Percentiles rank a stretch among this genome's conserved stretches.
phyloP scores from a whole-genome alignment of 1,140 invertebrate species.

The Oryzaephilus surinamensis region DNA sequence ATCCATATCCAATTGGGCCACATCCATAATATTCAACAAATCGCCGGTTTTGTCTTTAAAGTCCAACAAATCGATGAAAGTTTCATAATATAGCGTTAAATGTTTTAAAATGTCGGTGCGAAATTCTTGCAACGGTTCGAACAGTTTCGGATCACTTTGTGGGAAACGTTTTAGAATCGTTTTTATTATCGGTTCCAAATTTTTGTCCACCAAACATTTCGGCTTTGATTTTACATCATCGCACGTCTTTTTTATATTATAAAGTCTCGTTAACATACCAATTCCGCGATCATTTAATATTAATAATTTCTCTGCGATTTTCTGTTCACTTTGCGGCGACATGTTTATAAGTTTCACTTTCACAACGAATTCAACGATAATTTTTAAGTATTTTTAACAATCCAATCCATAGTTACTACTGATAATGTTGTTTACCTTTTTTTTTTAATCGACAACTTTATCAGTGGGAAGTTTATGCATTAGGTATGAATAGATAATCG shows the following conservation, averaged over 20 bases:
- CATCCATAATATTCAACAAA: conserved; percentile 94
- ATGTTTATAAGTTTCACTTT: too few species aligned
- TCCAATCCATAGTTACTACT: too few species aligned
- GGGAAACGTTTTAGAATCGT: conserved; percentile 92
- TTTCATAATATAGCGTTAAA: conserved; percentile 95
- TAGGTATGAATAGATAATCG: too few species aligned
- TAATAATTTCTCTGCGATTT: conserved; percentile 94
- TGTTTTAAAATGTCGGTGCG: conserved; percentile 94
- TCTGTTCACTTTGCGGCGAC: conserved; percentile 74
- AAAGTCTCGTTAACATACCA: conserved; percentile 95
- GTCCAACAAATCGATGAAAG: conserved; percentile 97
- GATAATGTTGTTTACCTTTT: too few species aligned
- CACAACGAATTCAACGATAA: too few species aligned
- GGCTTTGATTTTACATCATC: conserved; percentile 97
- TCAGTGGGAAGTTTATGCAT: too few species aligned
- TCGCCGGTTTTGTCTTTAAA: conserved; percentile 98
- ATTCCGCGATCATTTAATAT: conserved; percentile 95
- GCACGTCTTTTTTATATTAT: conserved; percentile 99
- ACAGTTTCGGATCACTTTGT: conserved; percentile 85
- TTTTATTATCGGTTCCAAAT: conserved; percentile 89
- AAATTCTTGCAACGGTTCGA: conserved; percentile 73
- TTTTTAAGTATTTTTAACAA: too few species aligned
- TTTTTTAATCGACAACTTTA: too few species aligned
- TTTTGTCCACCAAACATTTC: conserved; percentile 91
- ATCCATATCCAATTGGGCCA: conserved; percentile 88